These are phyloP conservation scores for Argentina silus DNA, from an alignment of 2,797 vertebrate genomes.

Conservation along the genomic window DNA sequence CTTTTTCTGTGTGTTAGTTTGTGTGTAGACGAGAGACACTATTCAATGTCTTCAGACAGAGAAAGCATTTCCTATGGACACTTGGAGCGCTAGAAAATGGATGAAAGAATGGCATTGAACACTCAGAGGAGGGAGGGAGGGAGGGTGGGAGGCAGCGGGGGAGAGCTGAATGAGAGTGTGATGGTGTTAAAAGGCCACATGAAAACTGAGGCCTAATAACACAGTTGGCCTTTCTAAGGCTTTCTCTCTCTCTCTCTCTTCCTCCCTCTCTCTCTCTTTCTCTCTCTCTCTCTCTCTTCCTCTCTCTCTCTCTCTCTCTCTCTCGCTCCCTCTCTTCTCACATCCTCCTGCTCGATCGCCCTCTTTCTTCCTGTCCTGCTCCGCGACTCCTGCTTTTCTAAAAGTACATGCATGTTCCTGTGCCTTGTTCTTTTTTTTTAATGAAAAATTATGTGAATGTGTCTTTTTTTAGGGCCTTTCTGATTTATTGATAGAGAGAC, in stretches of 20 bases:
- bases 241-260: not conserved
- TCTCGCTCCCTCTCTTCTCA: constrained; percentile 10
- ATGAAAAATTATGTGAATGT: too few relatives aligned
- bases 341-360: constrained; percentile 5
- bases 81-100: constrained; percentile 38
- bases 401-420: too few relatives aligned
- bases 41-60: not conserved
- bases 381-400: not conserved
- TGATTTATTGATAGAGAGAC: not conserved
- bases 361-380: not conserved
- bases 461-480: not conserved
- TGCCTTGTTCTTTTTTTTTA: not conserved
- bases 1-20: not conserved
- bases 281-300: constrained; percentile 8
- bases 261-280: not conserved
- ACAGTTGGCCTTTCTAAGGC: not conserved
- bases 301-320: not conserved
- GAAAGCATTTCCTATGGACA: constrained; percentile 6
- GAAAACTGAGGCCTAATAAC: constrained; percentile 37
- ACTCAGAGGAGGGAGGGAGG: constrained; percentile 2
- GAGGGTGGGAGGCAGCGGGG: constrained; percentile 8
- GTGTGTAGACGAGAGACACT: not conserved
- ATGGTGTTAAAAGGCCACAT: constrained; percentile 53
- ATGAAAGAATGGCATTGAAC: constrained; percentile 18
- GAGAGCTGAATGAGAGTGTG: constrained; percentile 48